These are phyloP conservation scores for Bufo gargarizans DNA, from an alignment of 2,113 vertebrate species.

Conservation along the genomic window DNA sequence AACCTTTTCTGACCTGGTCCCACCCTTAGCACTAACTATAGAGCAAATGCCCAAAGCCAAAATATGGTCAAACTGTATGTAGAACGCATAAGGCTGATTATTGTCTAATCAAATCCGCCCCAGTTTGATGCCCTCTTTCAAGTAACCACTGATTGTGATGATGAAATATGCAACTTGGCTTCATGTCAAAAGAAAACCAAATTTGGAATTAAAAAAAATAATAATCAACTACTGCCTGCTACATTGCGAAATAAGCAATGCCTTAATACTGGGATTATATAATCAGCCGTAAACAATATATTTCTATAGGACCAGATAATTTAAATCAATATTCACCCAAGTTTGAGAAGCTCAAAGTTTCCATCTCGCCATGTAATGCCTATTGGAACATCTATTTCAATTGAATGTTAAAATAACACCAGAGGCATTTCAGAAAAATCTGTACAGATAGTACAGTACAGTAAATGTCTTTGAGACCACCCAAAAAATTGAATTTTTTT, in stretches of 20 bases:
- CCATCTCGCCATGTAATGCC: conserved; percentile 4
- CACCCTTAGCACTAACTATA: too few species aligned
- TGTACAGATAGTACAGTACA: too few species aligned
- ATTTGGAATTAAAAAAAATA: background rate
- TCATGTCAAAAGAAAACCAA: background rate
- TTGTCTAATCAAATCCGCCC: background rate
- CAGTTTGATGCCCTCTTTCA: background rate
- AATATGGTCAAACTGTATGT: background rate
- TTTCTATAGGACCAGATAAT: conserved; percentile 30
- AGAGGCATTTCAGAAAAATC: background rate
- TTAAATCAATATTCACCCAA: conserved; percentile 35
- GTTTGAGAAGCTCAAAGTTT: conserved; percentile 22
- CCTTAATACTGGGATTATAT: background rate
- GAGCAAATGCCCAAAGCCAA: background rate
- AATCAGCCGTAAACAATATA: background rate
- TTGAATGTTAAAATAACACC: background rate
- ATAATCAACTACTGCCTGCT: background rate
- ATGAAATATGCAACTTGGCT: too few species aligned
- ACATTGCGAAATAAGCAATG: background rate
- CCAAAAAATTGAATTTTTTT: too few species aligned
- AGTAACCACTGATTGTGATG: background rate
- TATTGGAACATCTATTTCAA: conserved; percentile 1
- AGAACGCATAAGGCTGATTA: background rate
- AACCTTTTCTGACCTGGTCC: too few species aligned
- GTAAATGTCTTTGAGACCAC: too few species aligned